Percentiles rank a stretch among this genome's conserved stretches.
Conservation (phyloP, 1,140 invertebrate species). For the Choristoneura fumiferana region DNA sequence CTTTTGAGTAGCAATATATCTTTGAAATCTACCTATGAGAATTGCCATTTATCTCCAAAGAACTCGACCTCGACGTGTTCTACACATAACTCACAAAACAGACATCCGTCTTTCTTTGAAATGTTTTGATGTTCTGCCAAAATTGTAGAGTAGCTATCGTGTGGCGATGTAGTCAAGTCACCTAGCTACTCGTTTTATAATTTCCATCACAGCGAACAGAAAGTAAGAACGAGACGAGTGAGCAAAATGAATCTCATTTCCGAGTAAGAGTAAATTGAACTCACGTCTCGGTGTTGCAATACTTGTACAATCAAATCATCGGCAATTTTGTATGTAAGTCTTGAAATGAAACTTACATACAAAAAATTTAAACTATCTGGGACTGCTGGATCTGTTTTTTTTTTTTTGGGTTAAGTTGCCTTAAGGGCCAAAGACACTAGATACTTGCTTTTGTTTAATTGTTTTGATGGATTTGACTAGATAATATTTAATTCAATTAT, state of each 20-base stretch:
- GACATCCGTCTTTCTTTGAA: slow-evolving; percentile 41
- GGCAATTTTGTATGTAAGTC: slow-evolving; percentile 42
- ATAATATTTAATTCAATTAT: too few relatives aligned
- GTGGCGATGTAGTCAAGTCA: too few relatives aligned
- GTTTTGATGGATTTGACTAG: too few relatives aligned
- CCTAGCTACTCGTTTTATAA: neutral
- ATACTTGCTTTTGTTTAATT: too few relatives aligned
- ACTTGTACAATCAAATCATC: slow-evolving; percentile 34
- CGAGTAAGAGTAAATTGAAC: slow-evolving; percentile 3
- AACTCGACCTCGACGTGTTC: too few relatives aligned
- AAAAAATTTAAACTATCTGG: too few relatives aligned
- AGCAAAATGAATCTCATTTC: slow-evolving; percentile 5
- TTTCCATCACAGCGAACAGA: slow-evolving; percentile 5
- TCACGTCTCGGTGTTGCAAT: slow-evolving; percentile 13
- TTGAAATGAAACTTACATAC: slow-evolving; percentile 31
- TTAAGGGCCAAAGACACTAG: too few relatives aligned
- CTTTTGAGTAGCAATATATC: too few relatives aligned
- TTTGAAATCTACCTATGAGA: too few relatives aligned
- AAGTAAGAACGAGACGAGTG: slow-evolving; percentile 2
- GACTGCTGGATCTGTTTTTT: too few relatives aligned
- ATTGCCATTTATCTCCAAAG: too few relatives aligned
- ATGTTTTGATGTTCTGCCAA: slow-evolving; percentile 28
- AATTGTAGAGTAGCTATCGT: neutral
- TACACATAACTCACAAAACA: slow-evolving; percentile 25
- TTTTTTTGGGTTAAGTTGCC: too few relatives aligned